Base-by-base conservation (phyloP, 1,140 invertebrate species). In the Eueides isabella region DNA sequence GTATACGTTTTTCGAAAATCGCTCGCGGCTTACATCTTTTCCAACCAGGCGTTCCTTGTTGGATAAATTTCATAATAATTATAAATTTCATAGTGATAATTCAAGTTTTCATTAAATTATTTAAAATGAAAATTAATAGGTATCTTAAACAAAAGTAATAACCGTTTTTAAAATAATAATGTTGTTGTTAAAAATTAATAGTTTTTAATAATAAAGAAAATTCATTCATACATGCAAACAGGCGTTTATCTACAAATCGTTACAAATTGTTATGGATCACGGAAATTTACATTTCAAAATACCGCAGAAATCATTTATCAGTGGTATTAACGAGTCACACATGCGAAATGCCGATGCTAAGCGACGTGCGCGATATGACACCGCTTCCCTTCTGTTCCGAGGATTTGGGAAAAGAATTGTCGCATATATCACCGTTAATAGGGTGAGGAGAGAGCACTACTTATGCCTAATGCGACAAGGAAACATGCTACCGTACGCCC, bases 341-440 rank as follows among this genome's bases (percentile, higher is more conserved):
- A 85, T 85, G 84, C 71, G 73, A 83, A 79, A 76, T 80, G 84
- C 79, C 87, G 85, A 82, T 83, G 81, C 80, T 80, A 84, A 85
- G 80, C 81, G 80, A 78, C 76, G 80, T 81, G 82, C 77, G 82
- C 85, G 87, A 90, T 90, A 91, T 92, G 88, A 86, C 85, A 83
- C 75, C 81, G 76, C 77, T 86, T 85, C 89, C 89, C 86, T 89
- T 91, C 83, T 91, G 88, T 89, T 84, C 82, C 83, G 78, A 80
- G 88, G 91, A 86, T 91, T 91, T 85, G 83, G 84, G 70, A 89
- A 93, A 93, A 92, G 91, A 92, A 92, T 92, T 85, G 89, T 84
- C 90, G 85, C 90, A 92, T 92, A 91, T 90, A 92, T 92, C 91
- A 92, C 86, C 62, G 87, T 92, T 92, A 92, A 92, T 92, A 92